These are phyloP conservation scores for Actenoides lindsayi DNA, from an alignment of 2,113 vertebrate genomes.

Conservation along the genomic window DNA sequence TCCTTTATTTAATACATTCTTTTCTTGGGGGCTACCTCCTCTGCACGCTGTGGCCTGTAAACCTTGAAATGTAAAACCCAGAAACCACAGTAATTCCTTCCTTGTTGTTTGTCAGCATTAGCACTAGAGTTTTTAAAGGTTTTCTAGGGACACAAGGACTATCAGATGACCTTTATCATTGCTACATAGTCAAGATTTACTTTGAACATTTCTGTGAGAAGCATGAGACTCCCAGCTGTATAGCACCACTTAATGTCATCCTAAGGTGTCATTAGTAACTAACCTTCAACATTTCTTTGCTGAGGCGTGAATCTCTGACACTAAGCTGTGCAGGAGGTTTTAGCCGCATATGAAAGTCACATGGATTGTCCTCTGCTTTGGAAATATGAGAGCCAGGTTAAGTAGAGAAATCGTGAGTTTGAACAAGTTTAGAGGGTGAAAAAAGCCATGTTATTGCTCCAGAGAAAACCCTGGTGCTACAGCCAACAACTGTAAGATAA, in stretches of 20 bases:
- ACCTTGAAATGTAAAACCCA: background rate
- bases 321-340: background rate
- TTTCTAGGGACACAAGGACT: background rate
- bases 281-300: constrained; percentile 25
- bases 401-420: background rate
- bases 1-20: constrained; percentile 50
- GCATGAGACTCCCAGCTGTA: constrained; percentile 8
- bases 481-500: background rate
- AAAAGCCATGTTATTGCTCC: background rate
- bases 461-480: background rate
- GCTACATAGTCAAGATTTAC: background rate
- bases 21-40: background rate
- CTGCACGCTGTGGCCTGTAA: background rate
- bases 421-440: background rate
- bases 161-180: constrained; percentile 31
- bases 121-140: background rate
- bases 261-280: constrained; percentile 52
- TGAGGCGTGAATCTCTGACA: constrained; percentile 12
- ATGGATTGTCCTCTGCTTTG: background rate
- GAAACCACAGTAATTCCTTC: background rate
- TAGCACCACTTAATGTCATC: constrained; percentile 40
- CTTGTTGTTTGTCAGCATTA: background rate
- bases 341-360: background rate
- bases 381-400: constrained; percentile 16
- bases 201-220: background rate